Evolutionary conservation across 2,797 vertebrate genomes (phyloP).

Genomic region (Gadopsis bispinosus): DNA sequence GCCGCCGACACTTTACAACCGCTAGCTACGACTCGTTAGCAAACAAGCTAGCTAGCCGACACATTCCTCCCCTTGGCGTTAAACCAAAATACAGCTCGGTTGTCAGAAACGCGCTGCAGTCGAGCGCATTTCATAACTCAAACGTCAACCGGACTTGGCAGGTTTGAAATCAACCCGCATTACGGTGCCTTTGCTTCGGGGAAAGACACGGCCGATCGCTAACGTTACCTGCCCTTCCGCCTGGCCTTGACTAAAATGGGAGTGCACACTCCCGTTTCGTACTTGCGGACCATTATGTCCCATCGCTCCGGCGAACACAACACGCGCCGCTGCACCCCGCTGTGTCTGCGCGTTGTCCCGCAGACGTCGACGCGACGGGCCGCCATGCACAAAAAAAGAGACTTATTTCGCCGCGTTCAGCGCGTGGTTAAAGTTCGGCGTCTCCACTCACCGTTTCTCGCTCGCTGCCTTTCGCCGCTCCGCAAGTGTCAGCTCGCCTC

Average conservation of each 20-base stretch:
- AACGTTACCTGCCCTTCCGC: conserved; percentile 83
- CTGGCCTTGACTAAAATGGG: conserved; percentile 83
- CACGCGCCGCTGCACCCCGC: background rate
- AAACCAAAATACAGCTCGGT: conserved; percentile 35
- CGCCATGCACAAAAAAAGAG: background rate
- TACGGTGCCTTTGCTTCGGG: conserved; percentile 12
- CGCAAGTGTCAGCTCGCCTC: conserved; percentile 81
- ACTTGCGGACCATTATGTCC: conserved; percentile 65
- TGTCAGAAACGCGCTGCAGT: conserved; percentile 1
- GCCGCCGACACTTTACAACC: conserved; percentile 74
- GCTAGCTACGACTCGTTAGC: conserved; percentile 75
- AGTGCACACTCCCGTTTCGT: conserved; percentile 72
- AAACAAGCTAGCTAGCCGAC: conserved; percentile 64
- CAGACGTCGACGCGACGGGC: conserved; percentile 1
- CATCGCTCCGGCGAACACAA: conserved; percentile 19
- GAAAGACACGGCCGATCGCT: conserved; percentile 49
- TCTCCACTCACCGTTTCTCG: conserved; percentile 83
- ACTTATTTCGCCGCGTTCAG: conserved; percentile 52
- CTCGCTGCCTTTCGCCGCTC: conserved; percentile 83
- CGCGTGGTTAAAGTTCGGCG: conserved; percentile 70
- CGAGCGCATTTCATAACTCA: background rate
- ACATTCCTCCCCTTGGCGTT: conserved; percentile 59
- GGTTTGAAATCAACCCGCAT: background rate
- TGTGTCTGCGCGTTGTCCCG: background rate
- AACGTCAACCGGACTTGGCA: background rate